Evolutionary conservation across 2,113 vertebrate genomes (phyloP), one percentile per base, ranked within the genome.

Genomic region (Eulemur rufifrons): DNA sequence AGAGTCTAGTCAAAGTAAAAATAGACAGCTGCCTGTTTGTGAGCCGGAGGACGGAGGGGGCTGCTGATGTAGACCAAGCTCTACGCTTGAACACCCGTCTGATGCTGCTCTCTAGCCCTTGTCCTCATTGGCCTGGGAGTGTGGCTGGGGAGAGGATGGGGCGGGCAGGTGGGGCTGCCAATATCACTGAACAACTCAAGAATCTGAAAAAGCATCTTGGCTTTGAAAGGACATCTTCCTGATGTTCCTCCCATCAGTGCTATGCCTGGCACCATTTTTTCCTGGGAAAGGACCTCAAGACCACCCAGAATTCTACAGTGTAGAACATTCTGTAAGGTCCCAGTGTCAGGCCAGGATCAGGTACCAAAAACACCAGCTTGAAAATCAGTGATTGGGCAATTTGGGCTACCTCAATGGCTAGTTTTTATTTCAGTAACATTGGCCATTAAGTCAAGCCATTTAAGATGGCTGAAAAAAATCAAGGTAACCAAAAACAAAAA

Each of bases 1-100:
- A 81, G 84, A 74, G 82, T 92, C 37, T 64, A 77, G 91, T 93
- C 86, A 59, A 74, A 94, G 91, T 81, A 96, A 98, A 97, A 97
- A 97, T 92, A 97, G 95, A 66, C 80, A 37, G 20, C 56, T 11
- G 94, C 50, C 82, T 92, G 90, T 95, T 74, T 95, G 92, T 50
- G 39, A 29, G 84, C 47, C 8, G 1, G 56, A 37, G 76, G 21
- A 77, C 59, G 68, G 54, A 64, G 17, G 12, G 39, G 23, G n/a
- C 20, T 11, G 89, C 52, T 61, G 50, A 3, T 0, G 61, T 11
- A 13, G 61, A 77, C 8, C 6, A 1, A n/a, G 15, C 9, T 13
- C 82, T 66, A 0, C 0, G 39, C 2, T 2, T 3, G 52, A 34
- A 17, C 29, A 6, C 2, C 27, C 64, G 3, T 42, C 37, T 56